Percentiles rank a stretch among this genome's conserved stretches.
Conservation (phyloP, 1,140 invertebrate genomes). For the Rhopalosiphum maidis region DNA sequence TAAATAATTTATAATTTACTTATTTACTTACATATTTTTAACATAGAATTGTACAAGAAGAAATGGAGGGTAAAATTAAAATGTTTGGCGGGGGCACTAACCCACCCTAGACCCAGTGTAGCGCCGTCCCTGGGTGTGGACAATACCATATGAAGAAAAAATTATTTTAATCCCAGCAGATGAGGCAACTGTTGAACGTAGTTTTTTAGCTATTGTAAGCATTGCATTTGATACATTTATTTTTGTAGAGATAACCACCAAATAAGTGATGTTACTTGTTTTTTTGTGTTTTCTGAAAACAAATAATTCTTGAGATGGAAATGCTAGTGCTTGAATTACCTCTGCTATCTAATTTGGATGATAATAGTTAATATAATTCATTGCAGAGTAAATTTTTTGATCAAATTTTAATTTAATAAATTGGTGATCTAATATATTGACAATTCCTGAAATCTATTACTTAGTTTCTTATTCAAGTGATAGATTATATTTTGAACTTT, state of each 20-base stretch:
- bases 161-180: not conserved
- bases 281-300: not conserved
- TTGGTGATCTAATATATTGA: too few species aligned
- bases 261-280: not conserved
- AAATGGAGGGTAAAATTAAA: too few species aligned
- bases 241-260: not conserved
- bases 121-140: not conserved
- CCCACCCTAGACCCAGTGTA: too few species aligned
- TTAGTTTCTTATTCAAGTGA: too few species aligned
- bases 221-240: not conserved
- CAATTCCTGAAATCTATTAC: too few species aligned
- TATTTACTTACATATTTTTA: too few species aligned
- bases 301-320: not conserved
- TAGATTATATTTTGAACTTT: slow-evolving; percentile 17
- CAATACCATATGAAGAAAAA: slow-evolving; percentile 3
- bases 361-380: too few species aligned
- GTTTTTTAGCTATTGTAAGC: not conserved
- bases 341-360: not conserved
- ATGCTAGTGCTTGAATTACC: not conserved
- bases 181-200: not conserved
- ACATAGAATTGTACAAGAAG: too few species aligned
- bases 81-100: too few species aligned
- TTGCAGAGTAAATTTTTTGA: too few species aligned
- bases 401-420: too few species aligned
- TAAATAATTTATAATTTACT: too few species aligned